Evolutionary conservation across 2,888 invertebrate genomes (phyloP).

Genomic region (Parochlus steinenii): DNA sequence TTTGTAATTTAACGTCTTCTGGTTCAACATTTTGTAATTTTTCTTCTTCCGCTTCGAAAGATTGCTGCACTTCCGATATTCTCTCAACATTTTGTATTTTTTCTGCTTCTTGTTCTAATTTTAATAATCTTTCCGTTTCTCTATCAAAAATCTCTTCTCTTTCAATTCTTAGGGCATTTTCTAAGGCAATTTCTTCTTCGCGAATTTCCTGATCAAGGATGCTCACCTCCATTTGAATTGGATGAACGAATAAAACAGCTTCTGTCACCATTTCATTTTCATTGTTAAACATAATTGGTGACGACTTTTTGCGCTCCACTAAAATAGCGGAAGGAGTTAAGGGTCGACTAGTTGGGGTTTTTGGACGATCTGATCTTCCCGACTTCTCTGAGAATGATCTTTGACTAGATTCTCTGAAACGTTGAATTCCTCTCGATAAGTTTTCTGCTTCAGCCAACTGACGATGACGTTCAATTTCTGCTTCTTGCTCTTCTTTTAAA

Average conservation of each 20-base stretch:
- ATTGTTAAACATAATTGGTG: constrained; percentile 41
- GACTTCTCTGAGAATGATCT: constrained; percentile 40
- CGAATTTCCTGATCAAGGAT: constrained; percentile 5
- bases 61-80: not conserved
- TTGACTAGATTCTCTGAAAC: constrained; percentile 37
- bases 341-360: constrained; percentile 27
- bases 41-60: constrained; percentile 5
- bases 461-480: constrained; percentile 18
- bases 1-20: too few species aligned
- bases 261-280: constrained; percentile 42
- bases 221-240: too few species aligned
- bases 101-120: not conserved
- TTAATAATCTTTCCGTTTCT: too few species aligned
- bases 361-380: constrained; percentile 35
- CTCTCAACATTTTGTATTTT: not conserved
- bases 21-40: too few species aligned
- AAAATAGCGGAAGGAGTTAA: constrained; percentile 39
- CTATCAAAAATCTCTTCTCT: constrained; percentile 2
- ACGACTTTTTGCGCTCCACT: constrained; percentile 40
- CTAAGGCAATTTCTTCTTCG: constrained; percentile 12
- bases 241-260: constrained; percentile 47
- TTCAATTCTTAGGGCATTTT: not conserved
- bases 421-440: constrained; percentile 32
- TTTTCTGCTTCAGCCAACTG: constrained; percentile 35
- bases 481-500: constrained; percentile 23